Base-by-base conservation (phyloP, 2,113 vertebrate genomes). In the Pygoscelis adeliae region DNA sequence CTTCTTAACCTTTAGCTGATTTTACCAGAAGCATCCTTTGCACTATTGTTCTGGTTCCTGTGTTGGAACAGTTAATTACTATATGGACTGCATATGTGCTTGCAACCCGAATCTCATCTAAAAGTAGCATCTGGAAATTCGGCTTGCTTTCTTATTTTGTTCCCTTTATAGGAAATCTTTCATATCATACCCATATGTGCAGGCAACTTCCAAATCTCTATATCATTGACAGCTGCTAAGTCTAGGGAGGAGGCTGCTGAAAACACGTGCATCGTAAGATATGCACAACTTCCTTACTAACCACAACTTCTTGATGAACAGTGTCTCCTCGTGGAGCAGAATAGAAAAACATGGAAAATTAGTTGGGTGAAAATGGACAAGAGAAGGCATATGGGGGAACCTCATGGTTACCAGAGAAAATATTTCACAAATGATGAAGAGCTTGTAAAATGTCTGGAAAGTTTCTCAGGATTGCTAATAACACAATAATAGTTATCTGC, bases 71-170 rank as follows among this genome's bases (percentile, higher is more conserved):
- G 44, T 77, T 88, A 87, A 61, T 88, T 89, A 42, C 62, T 83
- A 5, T 70, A 83, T n/a, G 49, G 85, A 58, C 62, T 94, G 77
- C 32, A 14, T 49, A 66, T 62, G 46, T n/a, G 4, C 74, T 82
- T 87, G 61, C 56, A 85, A 71, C n/a, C 47, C 65, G 50, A 70
- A 63, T 71, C 59, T 89, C 44, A 85, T 79, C 84, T 90, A 80
- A 93, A 95, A 92, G 66, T 56, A 93, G 87, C 80, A 81, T 73
- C 82, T 73, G 82, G 78, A 80, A 92, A 77, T 86, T 88, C 1
- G 3, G 46, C 49, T 80, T 73, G 5, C 19, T 77, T 81, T 86
- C 74, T 91, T 30, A 78, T 63, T 89, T 92, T 86, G 15, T 90
- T 92, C 42, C 40, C 36, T 77, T 90, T 53, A 86, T 27, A 83